These are phyloP conservation scores for Geotrupes spiniger DNA, from an alignment of 2,888 invertebrate species.

Conservation along the genomic window DNA sequence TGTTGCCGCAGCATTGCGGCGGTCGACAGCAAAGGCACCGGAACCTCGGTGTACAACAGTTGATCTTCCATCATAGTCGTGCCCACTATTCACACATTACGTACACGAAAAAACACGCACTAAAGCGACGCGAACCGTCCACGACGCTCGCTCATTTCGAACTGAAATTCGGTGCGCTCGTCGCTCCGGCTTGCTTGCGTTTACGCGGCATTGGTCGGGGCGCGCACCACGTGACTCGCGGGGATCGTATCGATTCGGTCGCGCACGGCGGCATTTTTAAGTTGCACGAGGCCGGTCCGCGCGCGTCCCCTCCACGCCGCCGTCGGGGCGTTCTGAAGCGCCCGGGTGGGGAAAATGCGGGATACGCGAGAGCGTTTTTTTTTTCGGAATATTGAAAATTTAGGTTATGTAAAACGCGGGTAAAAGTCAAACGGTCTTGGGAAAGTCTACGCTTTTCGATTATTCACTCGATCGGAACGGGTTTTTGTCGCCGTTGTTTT, in stretches of 20 bases:
- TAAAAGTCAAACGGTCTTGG: constrained; percentile 25
- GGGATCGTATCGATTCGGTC: constrained; percentile 73
- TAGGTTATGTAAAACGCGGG: constrained; percentile 33
- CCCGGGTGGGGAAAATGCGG: constrained; percentile 10
- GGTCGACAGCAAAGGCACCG: constrained; percentile 55
- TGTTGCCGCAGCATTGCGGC: constrained; percentile 54
- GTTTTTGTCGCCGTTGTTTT: constrained; percentile 5
- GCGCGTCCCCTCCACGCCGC: constrained; percentile 11
- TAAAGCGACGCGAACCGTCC: constrained; percentile 35
- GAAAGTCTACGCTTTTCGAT: constrained; percentile 27
- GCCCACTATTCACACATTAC: constrained; percentile 49
- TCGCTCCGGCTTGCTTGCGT: constrained; percentile 24
- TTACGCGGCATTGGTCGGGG: constrained; percentile 43
- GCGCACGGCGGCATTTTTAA: constrained; percentile 80
- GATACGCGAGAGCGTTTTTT: constrained; percentile 21
- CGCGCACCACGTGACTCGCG: constrained; percentile 59
- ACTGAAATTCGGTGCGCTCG: constrained; percentile 28
- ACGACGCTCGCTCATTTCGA: constrained; percentile 37
- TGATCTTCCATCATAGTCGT: constrained; percentile 55
- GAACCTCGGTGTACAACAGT: constrained; percentile 58
- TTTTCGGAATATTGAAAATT: constrained; percentile 34
- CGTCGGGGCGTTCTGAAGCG: constrained; percentile 7
- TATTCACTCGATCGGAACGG: constrained; percentile 25
- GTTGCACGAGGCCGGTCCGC: constrained; percentile 50
- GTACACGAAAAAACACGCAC: constrained; percentile 32